A percentile compares a stretch with the other conserved stretches of the same genome.
These are phyloP conservation scores for Ctenoplectra terminalis DNA, from an alignment of 1,140 invertebrate genomes.

Conservation along the genomic window DNA sequence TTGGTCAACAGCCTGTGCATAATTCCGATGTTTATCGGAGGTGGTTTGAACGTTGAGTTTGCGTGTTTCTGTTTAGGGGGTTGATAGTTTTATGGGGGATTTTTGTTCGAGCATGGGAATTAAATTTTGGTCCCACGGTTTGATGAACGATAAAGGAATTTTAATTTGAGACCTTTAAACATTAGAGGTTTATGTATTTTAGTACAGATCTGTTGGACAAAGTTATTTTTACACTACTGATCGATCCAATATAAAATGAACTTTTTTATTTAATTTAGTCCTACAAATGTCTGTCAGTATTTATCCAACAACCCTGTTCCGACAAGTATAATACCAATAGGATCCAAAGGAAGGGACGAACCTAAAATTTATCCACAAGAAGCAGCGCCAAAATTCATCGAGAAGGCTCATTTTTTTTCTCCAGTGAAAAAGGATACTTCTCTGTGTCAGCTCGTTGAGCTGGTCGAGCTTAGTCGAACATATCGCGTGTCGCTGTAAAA, in stretches of 20 bases:
- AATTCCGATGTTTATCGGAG: conserved; percentile 3
- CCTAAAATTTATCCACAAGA: not conserved
- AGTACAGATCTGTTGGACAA: too few relatives aligned
- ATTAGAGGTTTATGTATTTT: too few relatives aligned
- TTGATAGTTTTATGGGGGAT: too few relatives aligned
- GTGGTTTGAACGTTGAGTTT: not conserved
- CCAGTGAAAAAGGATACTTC: conserved; percentile 43
- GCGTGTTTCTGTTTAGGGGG: not conserved
- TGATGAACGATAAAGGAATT: not conserved
- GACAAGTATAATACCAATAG: too few relatives aligned
- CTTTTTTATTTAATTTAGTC: too few relatives aligned
- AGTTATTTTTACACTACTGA: too few relatives aligned
- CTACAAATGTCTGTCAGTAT: too few relatives aligned
- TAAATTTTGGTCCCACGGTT: not conserved
- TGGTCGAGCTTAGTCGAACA: conserved; percentile 22
- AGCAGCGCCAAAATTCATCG: conserved; percentile 7
- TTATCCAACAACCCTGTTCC: too few relatives aligned
- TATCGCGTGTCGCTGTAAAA: conserved; percentile 44
- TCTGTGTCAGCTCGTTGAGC: conserved; percentile 21
- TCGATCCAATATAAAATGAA: too few relatives aligned
- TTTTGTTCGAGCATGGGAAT: not conserved
- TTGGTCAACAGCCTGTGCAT: not conserved
- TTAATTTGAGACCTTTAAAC: too few relatives aligned
- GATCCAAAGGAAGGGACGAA: too few relatives aligned
- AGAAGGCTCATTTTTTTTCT: not conserved